These are phyloP conservation scores for Neotoxoptera formosana DNA, from an alignment of 1,140 invertebrate species.

Conservation along the genomic window DNA sequence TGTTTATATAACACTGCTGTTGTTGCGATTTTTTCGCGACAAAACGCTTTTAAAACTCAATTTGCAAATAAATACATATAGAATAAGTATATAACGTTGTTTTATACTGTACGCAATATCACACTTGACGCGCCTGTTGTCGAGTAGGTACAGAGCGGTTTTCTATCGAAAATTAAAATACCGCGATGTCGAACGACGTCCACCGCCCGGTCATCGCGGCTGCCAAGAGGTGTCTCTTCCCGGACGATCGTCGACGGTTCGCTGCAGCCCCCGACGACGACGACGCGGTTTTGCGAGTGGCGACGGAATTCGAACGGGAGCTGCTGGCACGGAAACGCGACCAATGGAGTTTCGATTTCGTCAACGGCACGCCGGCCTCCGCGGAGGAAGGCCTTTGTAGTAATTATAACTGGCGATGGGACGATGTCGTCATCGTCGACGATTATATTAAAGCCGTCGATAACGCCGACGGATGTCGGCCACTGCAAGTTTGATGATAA, in stretches of 20 bases:
- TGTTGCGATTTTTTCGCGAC: neutral
- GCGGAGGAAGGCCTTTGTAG: neutral
- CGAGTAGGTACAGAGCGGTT: neutral
- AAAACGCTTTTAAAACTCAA: neutral
- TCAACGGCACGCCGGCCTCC: neutral
- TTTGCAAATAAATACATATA: neutral
- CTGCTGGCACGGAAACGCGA: neutral
- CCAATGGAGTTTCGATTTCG: constrained; percentile 31
- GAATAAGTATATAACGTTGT: neutral
- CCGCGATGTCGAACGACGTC: neutral
- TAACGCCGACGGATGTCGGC: neutral
- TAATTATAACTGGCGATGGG: neutral
- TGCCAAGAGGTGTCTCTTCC: constrained; percentile 5
- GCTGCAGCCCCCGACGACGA: neutral
- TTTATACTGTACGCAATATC: neutral
- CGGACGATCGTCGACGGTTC: neutral
- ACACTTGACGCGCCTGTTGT: neutral
- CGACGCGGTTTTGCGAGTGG: neutral
- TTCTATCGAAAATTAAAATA: neutral
- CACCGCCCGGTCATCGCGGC: neutral
- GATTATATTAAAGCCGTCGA: neutral
- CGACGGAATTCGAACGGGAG: neutral
- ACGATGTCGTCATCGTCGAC: neutral
- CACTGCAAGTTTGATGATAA: neutral
- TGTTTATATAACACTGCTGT: neutral